Evolutionary conservation across 1,140 invertebrate species (phyloP).

Genomic region (Pogonomyrmex barbatus): DNA sequence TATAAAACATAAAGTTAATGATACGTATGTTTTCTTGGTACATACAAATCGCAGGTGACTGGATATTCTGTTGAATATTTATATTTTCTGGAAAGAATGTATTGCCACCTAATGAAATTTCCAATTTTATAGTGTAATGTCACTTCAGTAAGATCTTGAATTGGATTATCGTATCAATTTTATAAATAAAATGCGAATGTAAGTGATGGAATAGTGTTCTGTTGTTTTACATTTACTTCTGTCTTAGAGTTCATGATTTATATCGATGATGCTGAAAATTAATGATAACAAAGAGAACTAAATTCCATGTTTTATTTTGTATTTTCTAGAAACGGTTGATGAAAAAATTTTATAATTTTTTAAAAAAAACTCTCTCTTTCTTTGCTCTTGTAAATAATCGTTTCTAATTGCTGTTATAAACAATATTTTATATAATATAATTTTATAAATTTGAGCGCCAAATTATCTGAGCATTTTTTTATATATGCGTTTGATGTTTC

Average conservation of each 20-base stretch:
- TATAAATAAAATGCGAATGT: constrained; percentile 17
- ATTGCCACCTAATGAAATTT: constrained; percentile 10
- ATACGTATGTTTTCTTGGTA: neutral
- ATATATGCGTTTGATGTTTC: neutral
- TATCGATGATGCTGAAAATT: neutral
- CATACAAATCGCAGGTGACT: neutral
- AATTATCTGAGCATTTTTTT: neutral
- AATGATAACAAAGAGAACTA: neutral
- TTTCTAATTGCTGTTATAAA: neutral
- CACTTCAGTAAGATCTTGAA: neutral
- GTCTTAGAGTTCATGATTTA: constrained; percentile 9
- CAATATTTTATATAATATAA: constrained; percentile 9
- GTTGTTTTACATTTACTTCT: constrained; percentile 4
- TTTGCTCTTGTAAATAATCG: neutral
- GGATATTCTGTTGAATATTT: neutral
- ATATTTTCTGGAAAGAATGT: constrained; percentile 13
- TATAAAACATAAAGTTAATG: neutral
- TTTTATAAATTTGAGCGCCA: neutral
- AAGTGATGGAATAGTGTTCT: neutral
- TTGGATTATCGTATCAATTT: constrained; percentile 12
- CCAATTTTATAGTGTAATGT: constrained; percentile 10
- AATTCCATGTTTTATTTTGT: neutral
- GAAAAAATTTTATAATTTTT: neutral
- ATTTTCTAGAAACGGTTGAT: neutral
- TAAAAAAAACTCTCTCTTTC: neutral